A percentile compares a stretch with the other conserved stretches of the same genome.
phyloP scores from a whole-genome alignment of 2,113 vertebrate genomes.

The Hippocampus mohnikei region DNA sequence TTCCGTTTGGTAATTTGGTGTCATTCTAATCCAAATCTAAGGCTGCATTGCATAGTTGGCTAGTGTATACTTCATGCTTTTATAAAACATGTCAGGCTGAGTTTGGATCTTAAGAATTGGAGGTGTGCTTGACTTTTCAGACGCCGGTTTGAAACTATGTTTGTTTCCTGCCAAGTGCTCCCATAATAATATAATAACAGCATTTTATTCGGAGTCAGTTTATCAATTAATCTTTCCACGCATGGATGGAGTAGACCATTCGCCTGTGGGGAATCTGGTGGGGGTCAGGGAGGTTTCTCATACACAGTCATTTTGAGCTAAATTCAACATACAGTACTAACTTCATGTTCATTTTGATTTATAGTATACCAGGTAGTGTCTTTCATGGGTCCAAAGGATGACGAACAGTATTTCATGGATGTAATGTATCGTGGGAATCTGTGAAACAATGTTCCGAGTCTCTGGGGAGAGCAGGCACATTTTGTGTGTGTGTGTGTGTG shows the following conservation, averaged over 20 bases:
- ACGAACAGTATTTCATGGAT: too few species aligned
- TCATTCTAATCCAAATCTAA: too few species aligned
- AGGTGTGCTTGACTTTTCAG: slow-evolving; percentile 64
- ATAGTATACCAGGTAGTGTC: too few species aligned
- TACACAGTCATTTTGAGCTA: slow-evolving; percentile 45
- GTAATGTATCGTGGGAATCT: too few species aligned
- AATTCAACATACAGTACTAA: slow-evolving; percentile 9
- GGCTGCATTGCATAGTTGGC: too few species aligned
- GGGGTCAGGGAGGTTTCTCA: slow-evolving; percentile 30
- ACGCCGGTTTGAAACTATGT: slow-evolving; percentile 62
- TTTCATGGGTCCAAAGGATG: too few species aligned
- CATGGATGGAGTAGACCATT: slow-evolving; percentile 59
- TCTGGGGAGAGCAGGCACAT: too few species aligned
- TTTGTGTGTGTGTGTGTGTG: too few species aligned
- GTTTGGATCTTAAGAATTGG: slow-evolving; percentile 43
- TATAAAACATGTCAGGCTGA: slow-evolving; percentile 56
- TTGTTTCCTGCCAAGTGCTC: slow-evolving; percentile 52
- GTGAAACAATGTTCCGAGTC: too few species aligned
- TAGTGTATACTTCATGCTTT: slow-evolving; percentile 43
- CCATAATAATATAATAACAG: slow-evolving; percentile 51
- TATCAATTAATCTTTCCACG: slow-evolving; percentile 67
- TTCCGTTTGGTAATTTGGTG: too few species aligned
- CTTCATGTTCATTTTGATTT: too few species aligned
- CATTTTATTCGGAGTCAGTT: slow-evolving; percentile 55
- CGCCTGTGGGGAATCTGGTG: slow-evolving; percentile 52